These are phyloP conservation scores for Nothobranchius furzeri DNA, from an alignment of 2,113 vertebrate species.

Conservation along the genomic window DNA sequence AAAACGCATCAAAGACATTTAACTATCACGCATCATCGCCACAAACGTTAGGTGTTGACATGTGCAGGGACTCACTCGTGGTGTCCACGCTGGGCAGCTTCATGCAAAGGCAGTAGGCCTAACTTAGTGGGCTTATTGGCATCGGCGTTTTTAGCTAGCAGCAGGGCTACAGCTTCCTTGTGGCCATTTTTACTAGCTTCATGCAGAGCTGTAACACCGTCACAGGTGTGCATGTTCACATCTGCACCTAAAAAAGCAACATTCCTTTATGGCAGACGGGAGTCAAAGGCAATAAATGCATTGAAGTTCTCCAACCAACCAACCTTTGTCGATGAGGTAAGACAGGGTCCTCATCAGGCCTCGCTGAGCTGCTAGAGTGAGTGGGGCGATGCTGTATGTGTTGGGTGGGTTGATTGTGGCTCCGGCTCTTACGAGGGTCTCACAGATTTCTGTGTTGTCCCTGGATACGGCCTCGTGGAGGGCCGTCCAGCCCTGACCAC, in stretches of 20 bases:
- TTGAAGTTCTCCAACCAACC: not conserved
- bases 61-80: constrained; percentile 87
- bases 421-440: constrained; percentile 84
- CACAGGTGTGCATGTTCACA: constrained; percentile 92
- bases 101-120: constrained; percentile 88
- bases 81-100: constrained; percentile 88
- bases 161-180: constrained; percentile 76
- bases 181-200: constrained; percentile 91
- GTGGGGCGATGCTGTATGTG: constrained; percentile 86
- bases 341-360: constrained; percentile 84
- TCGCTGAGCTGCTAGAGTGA: constrained; percentile 90
- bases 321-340: constrained; percentile 83
- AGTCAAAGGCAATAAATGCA: not conserved
- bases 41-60: constrained; percentile 56
- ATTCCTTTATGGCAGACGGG: not conserved
- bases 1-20: constrained; percentile 28
- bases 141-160: constrained; percentile 89
- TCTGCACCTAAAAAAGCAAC: constrained; percentile 82
- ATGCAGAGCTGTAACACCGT: constrained; percentile 86
- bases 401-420: constrained; percentile 87
- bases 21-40: too few relatives aligned
- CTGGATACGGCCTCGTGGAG: constrained; percentile 90
- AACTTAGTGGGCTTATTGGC: constrained; percentile 89
- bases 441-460: constrained; percentile 86
- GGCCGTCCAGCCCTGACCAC: constrained; percentile 90